Base-by-base conservation (phyloP, 1,140 invertebrate species). In the Lanistes nyassanus region DNA sequence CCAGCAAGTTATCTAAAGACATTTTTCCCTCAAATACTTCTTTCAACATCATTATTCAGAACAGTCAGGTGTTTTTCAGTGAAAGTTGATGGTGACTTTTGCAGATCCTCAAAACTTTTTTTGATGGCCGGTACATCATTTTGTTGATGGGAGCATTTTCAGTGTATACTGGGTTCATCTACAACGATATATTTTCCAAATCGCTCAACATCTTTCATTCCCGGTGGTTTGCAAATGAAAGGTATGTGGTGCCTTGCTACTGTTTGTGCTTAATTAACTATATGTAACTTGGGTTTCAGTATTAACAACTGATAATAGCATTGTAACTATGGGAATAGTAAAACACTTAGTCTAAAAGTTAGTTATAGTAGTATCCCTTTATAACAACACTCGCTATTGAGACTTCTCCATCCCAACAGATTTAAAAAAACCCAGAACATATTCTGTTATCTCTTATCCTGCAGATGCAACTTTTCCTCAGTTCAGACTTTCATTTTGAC, bases 171-270 rank as follows among this genome's bases (percentile, higher is more conserved):
- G 98, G 98, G 3, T 85, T 99, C n/a, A 94, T 99, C 53, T 99
- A 99, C 89, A 99, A 99, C 89, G 98, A 99, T 86, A 90, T 97
- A 13, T 99, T 99, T 90, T 97, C 97, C 6, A 99, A 98, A 87
- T 96, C 97, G 0, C 89, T 98, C 83, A 99, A 99, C 82, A 91
- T 99, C 2, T 99, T 99, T 89, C 96, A 96, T 1, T 94, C 95
- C 0, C 91, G 92, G 51, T 99, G 97, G 96, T 90, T 90, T 47
- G 56, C 75, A 23, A 60, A 29, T 19, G 6, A 13, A 51, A 68
- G 71, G 78, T 80, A 68, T 51, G 72, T 67, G 21, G 34, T 31
- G 47, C 55, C 13, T n/a, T 53, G 16, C 19, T 1, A 26, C 23
- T 37, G 7, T 69, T 42, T 47, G 16, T 56, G 9, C 23, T n/a